Percentiles rank a stretch among this genome's conserved stretches.
Evolutionary conservation across 2,797 vertebrate species (phyloP).

Genomic region (Spheniscus humboldti): DNA sequence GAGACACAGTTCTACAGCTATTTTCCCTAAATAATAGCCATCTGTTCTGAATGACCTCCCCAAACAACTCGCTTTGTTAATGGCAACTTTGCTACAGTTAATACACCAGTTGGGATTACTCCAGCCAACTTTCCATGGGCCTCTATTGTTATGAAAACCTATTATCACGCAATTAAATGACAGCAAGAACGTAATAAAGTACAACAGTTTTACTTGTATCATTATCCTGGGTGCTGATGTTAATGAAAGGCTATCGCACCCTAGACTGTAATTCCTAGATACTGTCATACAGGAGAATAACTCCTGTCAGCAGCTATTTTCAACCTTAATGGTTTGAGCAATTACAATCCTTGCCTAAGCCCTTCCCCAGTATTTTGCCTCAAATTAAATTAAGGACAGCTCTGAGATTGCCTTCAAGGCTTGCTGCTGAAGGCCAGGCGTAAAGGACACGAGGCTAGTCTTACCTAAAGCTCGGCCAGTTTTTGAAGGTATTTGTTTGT

Average conservation of each 20-base stretch:
- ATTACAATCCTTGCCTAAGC: not conserved
- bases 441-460: not conserved
- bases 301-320: conserved; percentile 38
- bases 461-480: rapidly evolving
- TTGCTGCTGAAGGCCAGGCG: not conserved
- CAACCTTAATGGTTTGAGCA: conserved; percentile 12
- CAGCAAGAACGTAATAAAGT: conserved; percentile 60
- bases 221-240: conserved; percentile 65
- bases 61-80: conserved; percentile 36
- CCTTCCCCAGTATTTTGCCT: not conserved
- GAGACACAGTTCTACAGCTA: not conserved
- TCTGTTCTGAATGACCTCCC: conserved; percentile 60
- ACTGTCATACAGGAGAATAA: conserved; percentile 27
- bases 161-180: conserved; percentile 68
- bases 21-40: conserved; percentile 65
- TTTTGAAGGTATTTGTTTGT: not conserved
- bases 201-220: conserved; percentile 46
- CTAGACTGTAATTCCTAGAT: conserved; percentile 37
- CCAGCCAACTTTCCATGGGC: conserved; percentile 54
- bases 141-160: conserved; percentile 56
- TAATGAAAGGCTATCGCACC: conserved; percentile 63
- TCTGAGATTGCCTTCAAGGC: not conserved
- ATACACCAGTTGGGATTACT: conserved; percentile 36
- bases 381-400: conserved; percentile 12
- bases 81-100: conserved; percentile 18